Base-by-base conservation (phyloP, 2,797 vertebrate genomes). In the Botia kubotai region DNA sequence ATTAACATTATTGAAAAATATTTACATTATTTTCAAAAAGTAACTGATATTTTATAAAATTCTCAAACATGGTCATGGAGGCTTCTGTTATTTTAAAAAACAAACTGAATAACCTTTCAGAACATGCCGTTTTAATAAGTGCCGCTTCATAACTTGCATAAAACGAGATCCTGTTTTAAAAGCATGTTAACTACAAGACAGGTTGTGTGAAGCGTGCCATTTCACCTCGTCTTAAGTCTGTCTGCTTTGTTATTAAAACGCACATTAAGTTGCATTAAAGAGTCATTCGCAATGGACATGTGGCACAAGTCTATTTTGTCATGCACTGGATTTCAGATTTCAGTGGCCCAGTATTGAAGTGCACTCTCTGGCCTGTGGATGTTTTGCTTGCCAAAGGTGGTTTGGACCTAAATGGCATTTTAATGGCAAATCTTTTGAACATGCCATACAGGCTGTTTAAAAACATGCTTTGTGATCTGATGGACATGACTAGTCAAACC, bases 171-270 rank as follows among this genome's bases (percentile, higher is more conserved):
- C 23, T 33, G 67, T n/a, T 48, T 70, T 71, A 60, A 48, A 78
- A 77, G 12, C 36, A 26, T 63, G 43, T 71, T 71, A 72, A 71
- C 39, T 39, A 5, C 46, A 53, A 72, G 70, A 71, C 69, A 50
- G n/a, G 14, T 65, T 78, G 60, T 70, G 36, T 21, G 2, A 71
- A 71, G 26, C 36, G 39, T 36, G 46, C 36, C 33, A 72, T 79
- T 79, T 23, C 33, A 72, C 55, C 57, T 71, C n/a, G 48, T 69
- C 23, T 19, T 4, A 69, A 69, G 39, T 70, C 23, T 60, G 53
- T 50, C 23, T 29, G 12, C 53, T 60, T 21, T 69, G 65, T 36
- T 77, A 69, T 70, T 60, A 70, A 60, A 77, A 60, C 65, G 58
- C 46, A 48, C 48, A 11, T 69, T 6, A 60, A 33, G 66, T 21